These are phyloP conservation scores for Piaya cayana DNA, from an alignment of 2,113 vertebrate species.

Conservation along the genomic window DNA sequence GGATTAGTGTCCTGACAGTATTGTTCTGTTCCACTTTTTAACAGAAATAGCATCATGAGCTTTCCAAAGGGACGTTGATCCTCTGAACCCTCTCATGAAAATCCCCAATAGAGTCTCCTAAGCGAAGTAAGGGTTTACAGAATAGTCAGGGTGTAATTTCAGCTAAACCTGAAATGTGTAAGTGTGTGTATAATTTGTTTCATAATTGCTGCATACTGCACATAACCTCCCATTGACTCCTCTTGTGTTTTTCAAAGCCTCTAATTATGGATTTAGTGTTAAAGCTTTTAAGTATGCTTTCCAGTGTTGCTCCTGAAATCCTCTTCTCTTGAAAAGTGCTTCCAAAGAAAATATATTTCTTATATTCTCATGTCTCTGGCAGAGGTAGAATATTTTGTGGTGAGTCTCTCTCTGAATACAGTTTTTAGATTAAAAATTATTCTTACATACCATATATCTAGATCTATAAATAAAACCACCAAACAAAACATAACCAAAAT, in stretches of 20 bases:
- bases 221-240: conserved; percentile 17
- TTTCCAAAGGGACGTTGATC: conserved; percentile 54
- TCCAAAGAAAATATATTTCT: not conserved
- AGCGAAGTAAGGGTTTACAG: conserved; percentile 6
- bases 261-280: not conserved
- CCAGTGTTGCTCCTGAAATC: not conserved
- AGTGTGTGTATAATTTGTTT: conserved; percentile 35
- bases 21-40: conserved; percentile 56
- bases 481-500: not conserved
- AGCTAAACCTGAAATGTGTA: conserved; percentile 40
- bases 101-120: conserved; percentile 18
- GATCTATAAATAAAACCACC: not conserved
- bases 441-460: not conserved
- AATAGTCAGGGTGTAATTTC: conserved; percentile 42
- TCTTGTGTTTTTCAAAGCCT: conserved; percentile 15
- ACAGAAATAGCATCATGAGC: conserved; percentile 42
- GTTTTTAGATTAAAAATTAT: not conserved
- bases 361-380: not conserved
- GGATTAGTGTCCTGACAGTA: conserved; percentile 8
- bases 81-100: conserved; percentile 44
- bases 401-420: not conserved
- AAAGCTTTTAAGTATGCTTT: not conserved
- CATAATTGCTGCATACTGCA: conserved; percentile 2
- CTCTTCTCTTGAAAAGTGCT: not conserved
- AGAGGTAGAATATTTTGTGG: not conserved